Base-by-base conservation (phyloP, 2,113 vertebrate species). In the Platysternon megacephalum region DNA sequence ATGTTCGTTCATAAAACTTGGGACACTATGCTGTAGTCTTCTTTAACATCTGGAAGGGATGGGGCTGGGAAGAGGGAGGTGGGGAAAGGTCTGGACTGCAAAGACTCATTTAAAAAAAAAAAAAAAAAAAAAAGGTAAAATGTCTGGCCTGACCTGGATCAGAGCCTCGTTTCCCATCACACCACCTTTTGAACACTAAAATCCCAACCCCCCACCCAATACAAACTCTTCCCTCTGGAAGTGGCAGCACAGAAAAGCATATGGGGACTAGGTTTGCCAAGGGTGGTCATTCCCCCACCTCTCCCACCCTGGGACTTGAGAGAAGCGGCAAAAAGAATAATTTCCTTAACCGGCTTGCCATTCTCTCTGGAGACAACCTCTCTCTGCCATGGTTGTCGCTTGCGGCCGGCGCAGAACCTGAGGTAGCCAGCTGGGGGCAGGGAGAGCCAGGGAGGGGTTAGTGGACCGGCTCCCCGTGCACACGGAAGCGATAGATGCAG, bases 401-500 rank as follows among this genome's bases (percentile, higher is more conserved):
- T 76, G 14, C 42, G 72, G 76, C 84, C 89, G 1, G 0, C 0
- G 0, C 0, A 1, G 53, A 26, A 49, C 79, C 82, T 2, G 0
- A 90, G 84, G 92, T 89, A 68, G 90, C 61, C 82, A 79, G 78
- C 61, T 12, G 72, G 79, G 58, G 58, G 46, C 46, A 28, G 48
- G 9, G 56, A 44, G 39, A 46, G 51, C 21, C 7, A 8, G 22
- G 82, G 32, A 78, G 32, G 65, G 81, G 8, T 97, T 98, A 98
- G 91, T 96, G 94, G 9, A 81, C 90, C 0, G 85, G 96, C 82
- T 98, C 98, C 65, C 99, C 99, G 0, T 99, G 99, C 58, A 99
- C 99, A 0, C 99, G 98, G 98, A 99, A 99, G 88, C 99, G 99
- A 97, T 99, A 99, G 94, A 99, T 98, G 92, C 99, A 99, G 16